Evolutionary conservation across 2,797 vertebrate genomes (phyloP).

Genomic region (Cyprinella venusta): DNA sequence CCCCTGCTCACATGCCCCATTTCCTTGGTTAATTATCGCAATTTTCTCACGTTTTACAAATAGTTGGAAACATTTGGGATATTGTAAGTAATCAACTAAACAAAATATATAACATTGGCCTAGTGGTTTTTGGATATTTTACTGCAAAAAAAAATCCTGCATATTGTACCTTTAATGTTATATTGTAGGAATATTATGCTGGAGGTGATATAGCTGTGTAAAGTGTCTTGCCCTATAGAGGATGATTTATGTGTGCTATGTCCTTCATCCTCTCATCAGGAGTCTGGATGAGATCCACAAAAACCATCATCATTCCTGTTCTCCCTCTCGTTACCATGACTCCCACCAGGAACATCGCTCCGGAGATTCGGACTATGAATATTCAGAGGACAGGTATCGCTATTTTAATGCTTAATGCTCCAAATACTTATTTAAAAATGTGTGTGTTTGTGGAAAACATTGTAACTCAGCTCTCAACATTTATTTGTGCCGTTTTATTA

Average conservation of each 20-base stretch:
- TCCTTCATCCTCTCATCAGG: constrained; percentile 72
- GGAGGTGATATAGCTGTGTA: background rate
- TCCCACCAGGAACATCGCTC: constrained; percentile 87
- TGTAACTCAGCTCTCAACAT: background rate
- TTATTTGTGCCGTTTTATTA: background rate
- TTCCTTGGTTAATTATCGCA: too few species aligned
- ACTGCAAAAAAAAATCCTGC: too few species aligned
- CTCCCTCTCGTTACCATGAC: constrained; percentile 91
- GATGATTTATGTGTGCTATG: constrained; percentile 11
- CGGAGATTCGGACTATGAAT: constrained; percentile 91
- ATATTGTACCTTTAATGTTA: background rate
- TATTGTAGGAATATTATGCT: background rate
- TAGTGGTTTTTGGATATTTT: too few species aligned
- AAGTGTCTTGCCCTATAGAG: background rate
- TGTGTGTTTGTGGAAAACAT: background rate
- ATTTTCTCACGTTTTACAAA: too few species aligned
- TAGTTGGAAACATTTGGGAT: too few species aligned
- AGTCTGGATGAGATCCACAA: constrained; percentile 99
- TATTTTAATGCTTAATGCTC: background rate
- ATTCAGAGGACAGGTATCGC: constrained; percentile 96
- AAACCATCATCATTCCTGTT: constrained; percentile 88
- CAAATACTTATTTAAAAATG: background rate
- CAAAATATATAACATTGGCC: too few species aligned
- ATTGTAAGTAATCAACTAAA: too few species aligned
- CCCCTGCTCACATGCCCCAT: too few species aligned